Conservation (phyloP, 2,888 invertebrate species). For the Neoitamus cyanurus region DNA sequence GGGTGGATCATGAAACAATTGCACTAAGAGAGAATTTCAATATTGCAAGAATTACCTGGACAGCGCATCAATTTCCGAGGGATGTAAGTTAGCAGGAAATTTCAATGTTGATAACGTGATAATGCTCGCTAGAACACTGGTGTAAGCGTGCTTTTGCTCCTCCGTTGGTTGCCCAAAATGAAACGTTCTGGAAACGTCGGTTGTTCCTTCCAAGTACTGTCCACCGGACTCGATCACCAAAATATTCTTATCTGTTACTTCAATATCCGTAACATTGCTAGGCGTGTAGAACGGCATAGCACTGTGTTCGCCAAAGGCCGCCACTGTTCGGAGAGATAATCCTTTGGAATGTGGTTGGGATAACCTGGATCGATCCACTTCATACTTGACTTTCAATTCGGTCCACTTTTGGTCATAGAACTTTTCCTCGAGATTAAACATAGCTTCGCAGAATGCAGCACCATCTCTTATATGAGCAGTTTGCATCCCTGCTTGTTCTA, state of each 20-base stretch:
- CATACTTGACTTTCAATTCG: constrained; percentile 77
- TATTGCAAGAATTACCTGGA: constrained; percentile 67
- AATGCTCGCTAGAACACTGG: constrained; percentile 80
- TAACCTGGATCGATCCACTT: constrained; percentile 79
- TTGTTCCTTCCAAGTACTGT: constrained; percentile 95
- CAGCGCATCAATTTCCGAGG: constrained; percentile 81
- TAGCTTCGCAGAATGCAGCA: constrained; percentile 87
- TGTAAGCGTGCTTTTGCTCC: constrained; percentile 83
- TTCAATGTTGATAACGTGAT: constrained; percentile 79
- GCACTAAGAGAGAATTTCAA: constrained; percentile 55
- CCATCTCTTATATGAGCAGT: constrained; percentile 88
- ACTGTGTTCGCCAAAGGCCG: constrained; percentile 86
- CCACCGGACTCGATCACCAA: constrained; percentile 95
- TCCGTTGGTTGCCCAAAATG: constrained; percentile 84
- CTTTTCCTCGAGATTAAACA: constrained; percentile 77
- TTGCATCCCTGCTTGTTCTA: constrained; percentile 84
- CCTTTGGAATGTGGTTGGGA: constrained; percentile 79
- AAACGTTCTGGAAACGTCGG: constrained; percentile 88
- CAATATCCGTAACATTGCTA: constrained; percentile 74
- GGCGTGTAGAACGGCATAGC: constrained; percentile 88
- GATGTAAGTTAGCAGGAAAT: constrained; percentile 78
- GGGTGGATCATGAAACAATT: too few relatives aligned
- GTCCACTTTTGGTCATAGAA: constrained; percentile 71
- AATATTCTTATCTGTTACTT: constrained; percentile 80
- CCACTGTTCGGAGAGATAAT: constrained; percentile 86